A percentile compares a stretch with the other conserved stretches of the same genome.
Evolutionary conservation across 2,113 vertebrate genomes (phyloP).

Genomic region (Carollia perspicillata): DNA sequence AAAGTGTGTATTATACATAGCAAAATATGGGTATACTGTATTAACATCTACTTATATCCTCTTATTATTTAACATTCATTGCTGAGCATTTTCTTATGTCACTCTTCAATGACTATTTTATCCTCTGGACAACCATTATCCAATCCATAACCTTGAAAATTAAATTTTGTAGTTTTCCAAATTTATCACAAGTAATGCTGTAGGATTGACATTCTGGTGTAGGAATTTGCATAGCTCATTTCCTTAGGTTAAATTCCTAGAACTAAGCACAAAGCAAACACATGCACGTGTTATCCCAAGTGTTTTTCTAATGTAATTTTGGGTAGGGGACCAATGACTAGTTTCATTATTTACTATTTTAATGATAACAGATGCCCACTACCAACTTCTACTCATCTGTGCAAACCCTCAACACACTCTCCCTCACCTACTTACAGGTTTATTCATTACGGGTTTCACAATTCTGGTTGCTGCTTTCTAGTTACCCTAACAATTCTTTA

Average conservation of each 20-base stretch:
- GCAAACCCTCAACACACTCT: not conserved
- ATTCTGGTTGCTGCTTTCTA: not conserved
- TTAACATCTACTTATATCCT: not conserved
- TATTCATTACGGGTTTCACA: not conserved
- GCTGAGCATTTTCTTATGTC: not conserved
- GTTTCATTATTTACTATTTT: not conserved
- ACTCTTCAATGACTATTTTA: not conserved
- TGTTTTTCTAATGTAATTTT: not conserved
- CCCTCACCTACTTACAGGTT: not conserved
- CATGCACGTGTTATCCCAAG: not conserved
- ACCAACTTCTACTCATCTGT: not conserved
- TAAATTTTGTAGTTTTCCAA: not conserved
- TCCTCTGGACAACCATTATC: not conserved
- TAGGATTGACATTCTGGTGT: not conserved
- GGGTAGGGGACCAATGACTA: not conserved
- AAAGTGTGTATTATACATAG: too few relatives aligned
- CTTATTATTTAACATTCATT: not conserved
- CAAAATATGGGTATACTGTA: not conserved
- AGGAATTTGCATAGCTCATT: not conserved
- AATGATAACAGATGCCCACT: not conserved
- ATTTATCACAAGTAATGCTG: not conserved
- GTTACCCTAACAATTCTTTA: not conserved
- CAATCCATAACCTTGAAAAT: not conserved
- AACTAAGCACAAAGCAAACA: not conserved
- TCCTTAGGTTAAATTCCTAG: not conserved